Conservation (phyloP, 2,888 invertebrate genomes). For the Brassicogethes aeneus region DNA sequence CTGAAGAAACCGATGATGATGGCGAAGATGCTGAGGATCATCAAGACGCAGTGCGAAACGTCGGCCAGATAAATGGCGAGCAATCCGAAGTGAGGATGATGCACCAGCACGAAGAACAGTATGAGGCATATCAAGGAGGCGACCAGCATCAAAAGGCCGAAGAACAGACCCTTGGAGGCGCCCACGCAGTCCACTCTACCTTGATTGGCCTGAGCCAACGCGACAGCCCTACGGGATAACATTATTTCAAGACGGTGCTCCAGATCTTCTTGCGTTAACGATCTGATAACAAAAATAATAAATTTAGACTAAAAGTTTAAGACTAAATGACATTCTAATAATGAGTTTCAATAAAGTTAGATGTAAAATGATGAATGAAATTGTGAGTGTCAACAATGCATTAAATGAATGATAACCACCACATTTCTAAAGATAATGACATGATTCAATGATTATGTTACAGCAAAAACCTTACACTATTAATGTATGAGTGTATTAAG, state of each 20-base stretch:
- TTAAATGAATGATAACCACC: too few relatives aligned
- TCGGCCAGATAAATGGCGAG: conserved; percentile 87
- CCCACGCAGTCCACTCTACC: conserved; percentile 91
- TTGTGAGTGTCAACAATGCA: too few relatives aligned
- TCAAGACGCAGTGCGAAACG: conserved; percentile 80
- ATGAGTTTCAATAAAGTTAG: too few relatives aligned
- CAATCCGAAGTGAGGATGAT: conserved; percentile 72
- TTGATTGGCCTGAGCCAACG: conserved; percentile 73
- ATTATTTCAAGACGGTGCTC: conserved; percentile 83
- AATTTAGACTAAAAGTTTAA: too few relatives aligned
- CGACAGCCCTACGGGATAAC: conserved; percentile 78
- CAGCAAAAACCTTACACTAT: too few relatives aligned
- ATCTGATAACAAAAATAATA: conserved; percentile 37
- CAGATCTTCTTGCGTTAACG: conserved; percentile 71
- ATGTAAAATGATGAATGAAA: too few relatives aligned
- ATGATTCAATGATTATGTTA: too few relatives aligned
- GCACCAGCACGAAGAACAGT: conserved; percentile 90
- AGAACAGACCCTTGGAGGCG: conserved; percentile 88
- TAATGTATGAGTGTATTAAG: too few relatives aligned
- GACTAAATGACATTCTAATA: too few relatives aligned
- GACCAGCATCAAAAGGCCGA: conserved; percentile 80
- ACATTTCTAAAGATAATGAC: too few relatives aligned
- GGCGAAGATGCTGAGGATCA: conserved; percentile 81
- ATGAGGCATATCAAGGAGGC: conserved; percentile 89
- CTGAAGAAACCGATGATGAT: conserved; percentile 86